Conservation (phyloP, 1,140 invertebrate species). For the Brachionus manjavacas region DNA sequence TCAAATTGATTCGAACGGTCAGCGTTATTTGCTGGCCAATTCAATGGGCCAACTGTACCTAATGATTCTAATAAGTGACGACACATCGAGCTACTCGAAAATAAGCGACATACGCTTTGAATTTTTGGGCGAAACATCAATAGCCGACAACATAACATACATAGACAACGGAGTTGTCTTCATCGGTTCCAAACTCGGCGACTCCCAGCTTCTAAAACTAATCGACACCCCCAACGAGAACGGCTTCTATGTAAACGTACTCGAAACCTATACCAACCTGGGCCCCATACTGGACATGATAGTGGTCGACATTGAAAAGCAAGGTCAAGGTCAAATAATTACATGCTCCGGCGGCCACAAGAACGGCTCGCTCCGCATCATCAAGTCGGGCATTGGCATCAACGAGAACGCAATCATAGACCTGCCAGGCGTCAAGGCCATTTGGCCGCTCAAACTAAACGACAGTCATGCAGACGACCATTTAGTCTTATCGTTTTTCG, state of each 20-base stretch:
- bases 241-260: slow-evolving; percentile 78
- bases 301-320: slow-evolving; percentile 81
- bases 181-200: slow-evolving; percentile 88
- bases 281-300: slow-evolving; percentile 97
- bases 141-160: slow-evolving; percentile 97
- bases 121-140: slow-evolving; percentile 69
- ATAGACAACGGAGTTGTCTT: slow-evolving; percentile 96
- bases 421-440: slow-evolving; percentile 75
- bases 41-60: slow-evolving; percentile 91
- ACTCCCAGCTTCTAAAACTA: slow-evolving; percentile 89
- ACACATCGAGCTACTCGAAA: slow-evolving; percentile 53
- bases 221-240: slow-evolving; percentile 76
- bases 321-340: slow-evolving; percentile 81
- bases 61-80: slow-evolving; percentile 82
- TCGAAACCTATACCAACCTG: slow-evolving; percentile 94
- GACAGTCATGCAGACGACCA: slow-evolving; percentile 45
- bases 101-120: slow-evolving; percentile 48
- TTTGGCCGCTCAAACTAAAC: slow-evolving; percentile 36
- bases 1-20: slow-evolving; percentile 81
- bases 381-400: slow-evolving; percentile 93
- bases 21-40: slow-evolving; percentile 86
- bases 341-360: slow-evolving; percentile 95
- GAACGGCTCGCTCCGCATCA: slow-evolving; percentile 91
- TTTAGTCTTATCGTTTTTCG: slow-evolving; percentile 48
- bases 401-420: slow-evolving; percentile 96